Conservation (phyloP, 2,113 vertebrate genomes). For the Callopanchax toddi region DNA sequence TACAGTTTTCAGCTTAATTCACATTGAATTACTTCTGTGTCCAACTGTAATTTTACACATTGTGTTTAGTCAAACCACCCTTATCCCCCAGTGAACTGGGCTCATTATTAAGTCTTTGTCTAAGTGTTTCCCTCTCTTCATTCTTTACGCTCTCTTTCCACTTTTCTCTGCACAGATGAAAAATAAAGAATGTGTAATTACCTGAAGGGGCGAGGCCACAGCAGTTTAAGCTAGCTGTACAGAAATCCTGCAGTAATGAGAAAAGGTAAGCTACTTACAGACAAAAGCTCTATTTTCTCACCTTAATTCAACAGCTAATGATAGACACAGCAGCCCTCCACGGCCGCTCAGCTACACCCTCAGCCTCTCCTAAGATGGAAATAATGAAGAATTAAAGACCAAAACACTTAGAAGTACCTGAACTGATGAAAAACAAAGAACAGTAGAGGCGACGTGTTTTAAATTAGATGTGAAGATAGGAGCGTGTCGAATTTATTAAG, state of each 20-base stretch:
- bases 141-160: slow-evolving; percentile 14
- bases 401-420: slow-evolving; percentile 1
- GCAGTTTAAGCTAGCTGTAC: slow-evolving; percentile 25
- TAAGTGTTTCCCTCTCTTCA: slow-evolving; percentile 13
- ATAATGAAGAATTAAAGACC: neutral
- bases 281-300: slow-evolving; percentile 51
- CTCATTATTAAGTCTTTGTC: slow-evolving; percentile 41
- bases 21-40: neutral
- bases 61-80: slow-evolving; percentile 15
- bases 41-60: neutral
- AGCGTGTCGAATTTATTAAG: no score
- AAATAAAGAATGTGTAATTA: slow-evolving; percentile 59
- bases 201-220: slow-evolving; percentile 32
- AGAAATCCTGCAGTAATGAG: slow-evolving; percentile 60
- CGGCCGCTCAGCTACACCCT: slow-evolving; percentile 9
- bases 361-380: neutral
- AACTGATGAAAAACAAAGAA: slow-evolving; percentile 4
- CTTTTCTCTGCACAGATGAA: slow-evolving; percentile 17
- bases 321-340: slow-evolving; percentile 12
- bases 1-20: neutral
- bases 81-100: neutral
- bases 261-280: slow-evolving; percentile 56
- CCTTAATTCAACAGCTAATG: slow-evolving; percentile 43
- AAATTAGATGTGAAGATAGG: neutral
- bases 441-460: neutral